Evolutionary conservation across 2,888 invertebrate genomes (phyloP).

Genomic region (Sphecodes monilicornis): DNA sequence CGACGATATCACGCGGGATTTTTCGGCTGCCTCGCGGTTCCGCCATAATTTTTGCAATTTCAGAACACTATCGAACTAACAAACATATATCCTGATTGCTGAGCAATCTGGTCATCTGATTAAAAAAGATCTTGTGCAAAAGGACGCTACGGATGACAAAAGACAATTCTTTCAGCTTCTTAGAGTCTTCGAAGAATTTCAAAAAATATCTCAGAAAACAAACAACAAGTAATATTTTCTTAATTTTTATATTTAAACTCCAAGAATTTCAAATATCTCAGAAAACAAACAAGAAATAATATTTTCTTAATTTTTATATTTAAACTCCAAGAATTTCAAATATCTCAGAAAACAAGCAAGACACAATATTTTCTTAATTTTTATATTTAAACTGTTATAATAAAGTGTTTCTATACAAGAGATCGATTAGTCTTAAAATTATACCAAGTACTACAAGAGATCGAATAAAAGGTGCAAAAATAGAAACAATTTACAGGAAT

Average conservation of each 20-base stretch:
- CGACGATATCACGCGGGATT: slow-evolving; percentile 58
- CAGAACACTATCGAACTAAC: neutral
- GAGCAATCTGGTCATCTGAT: neutral
- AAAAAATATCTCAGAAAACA: neutral
- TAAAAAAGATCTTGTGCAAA: neutral
- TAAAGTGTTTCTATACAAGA: neutral
- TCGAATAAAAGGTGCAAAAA: neutral
- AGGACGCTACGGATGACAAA: too few species aligned
- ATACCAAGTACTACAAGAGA: neutral
- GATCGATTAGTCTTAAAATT: neutral
- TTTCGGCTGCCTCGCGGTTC: neutral
- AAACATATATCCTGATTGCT: neutral
- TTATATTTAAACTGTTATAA: neutral
- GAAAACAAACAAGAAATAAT: neutral
- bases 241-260: neutral
- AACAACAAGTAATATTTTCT: neutral
- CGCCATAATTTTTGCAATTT: neutral
- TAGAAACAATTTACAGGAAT: neutral
- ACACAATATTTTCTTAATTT: neutral
- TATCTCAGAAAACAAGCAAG: neutral
- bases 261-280: neutral
- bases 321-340: too few species aligned
- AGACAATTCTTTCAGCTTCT: too few species aligned
- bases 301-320: neutral
- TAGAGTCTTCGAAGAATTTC: too few species aligned